Conservation (phyloP, 2,797 vertebrate genomes). For the Cynopterus sphinx region DNA sequence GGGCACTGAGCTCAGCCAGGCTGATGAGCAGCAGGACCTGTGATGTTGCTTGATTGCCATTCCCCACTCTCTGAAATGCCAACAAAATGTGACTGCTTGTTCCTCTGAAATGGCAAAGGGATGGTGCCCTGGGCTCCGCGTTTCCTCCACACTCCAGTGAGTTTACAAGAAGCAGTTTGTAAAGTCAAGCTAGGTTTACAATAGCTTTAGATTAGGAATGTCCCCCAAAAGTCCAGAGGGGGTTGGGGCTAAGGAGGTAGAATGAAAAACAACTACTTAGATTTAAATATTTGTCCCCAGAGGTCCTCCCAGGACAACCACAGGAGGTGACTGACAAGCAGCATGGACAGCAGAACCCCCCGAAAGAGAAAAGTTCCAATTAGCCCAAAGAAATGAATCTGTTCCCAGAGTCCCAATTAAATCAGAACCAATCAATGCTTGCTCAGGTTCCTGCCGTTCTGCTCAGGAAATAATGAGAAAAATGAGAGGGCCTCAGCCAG, state of each 20-base stretch:
- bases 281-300: slow-evolving; percentile 76
- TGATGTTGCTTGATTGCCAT: not conserved
- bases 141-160: not conserved
- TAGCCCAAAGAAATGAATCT: slow-evolving; percentile 71
- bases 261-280: slow-evolving; percentile 47
- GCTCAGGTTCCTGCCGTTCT: slow-evolving; percentile 67
- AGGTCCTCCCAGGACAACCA: slow-evolving; percentile 51
- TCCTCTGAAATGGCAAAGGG: not conserved
- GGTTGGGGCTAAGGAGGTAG: not conserved
- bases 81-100: not conserved
- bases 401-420: slow-evolving; percentile 74
- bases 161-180: not conserved
- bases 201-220: slow-evolving; percentile 2
- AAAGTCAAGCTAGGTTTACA: slow-evolving; percentile 5
- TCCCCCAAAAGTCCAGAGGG: not conserved
- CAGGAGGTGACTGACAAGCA: slow-evolving; percentile 58
- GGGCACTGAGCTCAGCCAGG: not conserved
- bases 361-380: slow-evolving; percentile 77
- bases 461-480: slow-evolving; percentile 80
- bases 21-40: not conserved
- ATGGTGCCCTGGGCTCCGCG: not conserved
- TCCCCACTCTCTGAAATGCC: not conserved
- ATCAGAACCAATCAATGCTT: slow-evolving; percentile 65
- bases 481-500: slow-evolving; percentile 55
- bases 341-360: slow-evolving; percentile 32